Evolutionary conservation across 2,797 vertebrate species (phyloP).

Genomic region (Syngnathus rostellatus): DNA sequence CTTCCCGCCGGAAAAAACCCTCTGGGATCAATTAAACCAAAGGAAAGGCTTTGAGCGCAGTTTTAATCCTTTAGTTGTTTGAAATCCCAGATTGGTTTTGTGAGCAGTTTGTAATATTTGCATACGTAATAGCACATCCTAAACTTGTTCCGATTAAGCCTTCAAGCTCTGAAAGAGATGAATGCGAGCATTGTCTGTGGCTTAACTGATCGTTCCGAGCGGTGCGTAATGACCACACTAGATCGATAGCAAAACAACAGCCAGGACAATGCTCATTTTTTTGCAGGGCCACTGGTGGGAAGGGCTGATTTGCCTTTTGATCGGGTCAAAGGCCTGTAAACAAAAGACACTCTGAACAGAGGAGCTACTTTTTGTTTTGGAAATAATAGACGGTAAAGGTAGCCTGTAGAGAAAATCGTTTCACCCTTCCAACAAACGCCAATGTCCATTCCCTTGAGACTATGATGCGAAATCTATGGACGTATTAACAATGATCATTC

Average conservation of each 20-base stretch:
- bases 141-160: slow-evolving; percentile 22
- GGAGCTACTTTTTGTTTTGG: neutral
- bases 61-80: slow-evolving; percentile 1
- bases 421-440: too few relatives aligned
- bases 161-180: slow-evolving; percentile 25
- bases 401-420: too few relatives aligned
- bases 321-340: slow-evolving; percentile 8
- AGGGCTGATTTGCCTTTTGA: slow-evolving; percentile 14
- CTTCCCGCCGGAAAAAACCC: slow-evolving; percentile 19
- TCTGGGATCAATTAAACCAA: slow-evolving; percentile 31
- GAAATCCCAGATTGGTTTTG: slow-evolving; percentile 7
- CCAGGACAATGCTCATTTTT: neutral
- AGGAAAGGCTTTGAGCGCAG: slow-evolving; percentile 4
- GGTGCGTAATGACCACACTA: slow-evolving; percentile 26
- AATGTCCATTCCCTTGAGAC: too few relatives aligned
- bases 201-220: slow-evolving; percentile 30
- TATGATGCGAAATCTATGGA: too few relatives aligned
- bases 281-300: slow-evolving; percentile 20
- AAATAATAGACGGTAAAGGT: neutral
- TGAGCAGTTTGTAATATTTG: slow-evolving; percentile 9
- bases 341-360: neutral
- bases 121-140: slow-evolving; percentile 9
- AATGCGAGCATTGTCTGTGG: slow-evolving; percentile 14
- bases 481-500: neutral
- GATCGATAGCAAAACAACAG: slow-evolving; percentile 35